Evolutionary conservation across 2,113 vertebrate genomes (phyloP).

Genomic region (Aramus guarauna): DNA sequence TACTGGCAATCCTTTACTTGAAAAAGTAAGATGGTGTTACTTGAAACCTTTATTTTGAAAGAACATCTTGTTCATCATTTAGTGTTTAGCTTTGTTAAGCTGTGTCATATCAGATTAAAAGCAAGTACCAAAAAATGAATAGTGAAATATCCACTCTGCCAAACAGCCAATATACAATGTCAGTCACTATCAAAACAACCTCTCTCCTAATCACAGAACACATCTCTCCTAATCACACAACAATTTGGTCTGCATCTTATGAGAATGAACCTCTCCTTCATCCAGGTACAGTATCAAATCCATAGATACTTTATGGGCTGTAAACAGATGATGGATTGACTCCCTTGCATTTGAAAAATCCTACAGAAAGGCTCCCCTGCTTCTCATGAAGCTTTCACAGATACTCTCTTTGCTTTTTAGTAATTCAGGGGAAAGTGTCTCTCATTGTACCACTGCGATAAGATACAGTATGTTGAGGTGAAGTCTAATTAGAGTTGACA

Average conservation of each 20-base stretch:
- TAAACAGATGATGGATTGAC: constrained; percentile 24
- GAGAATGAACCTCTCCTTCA: neutral
- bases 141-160: constrained; percentile 42
- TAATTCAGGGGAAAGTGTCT: constrained; percentile 18
- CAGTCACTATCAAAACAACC: constrained; percentile 38
- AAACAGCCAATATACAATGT: neutral
- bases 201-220: constrained; percentile 20
- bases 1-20: neutral
- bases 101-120: constrained; percentile 61
- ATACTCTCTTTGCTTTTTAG: constrained; percentile 1
- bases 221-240: constrained; percentile 18
- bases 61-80: neutral
- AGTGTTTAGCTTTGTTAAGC: constrained; percentile 27
- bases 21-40: neutral
- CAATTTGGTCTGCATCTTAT: constrained; percentile 23
- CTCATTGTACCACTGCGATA: neutral
- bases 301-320: neutral
- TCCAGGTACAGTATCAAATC: neutral
- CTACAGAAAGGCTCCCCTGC: neutral
- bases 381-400: neutral
- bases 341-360: neutral
- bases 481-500: constrained; percentile 66
- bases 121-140: constrained; percentile 45
- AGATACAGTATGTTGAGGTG: neutral
- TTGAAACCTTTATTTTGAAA: constrained; percentile 1